These are phyloP conservation scores for Euspilapteryx auroguttella DNA, from an alignment of 2,888 invertebrate genomes.

Conservation along the genomic window DNA sequence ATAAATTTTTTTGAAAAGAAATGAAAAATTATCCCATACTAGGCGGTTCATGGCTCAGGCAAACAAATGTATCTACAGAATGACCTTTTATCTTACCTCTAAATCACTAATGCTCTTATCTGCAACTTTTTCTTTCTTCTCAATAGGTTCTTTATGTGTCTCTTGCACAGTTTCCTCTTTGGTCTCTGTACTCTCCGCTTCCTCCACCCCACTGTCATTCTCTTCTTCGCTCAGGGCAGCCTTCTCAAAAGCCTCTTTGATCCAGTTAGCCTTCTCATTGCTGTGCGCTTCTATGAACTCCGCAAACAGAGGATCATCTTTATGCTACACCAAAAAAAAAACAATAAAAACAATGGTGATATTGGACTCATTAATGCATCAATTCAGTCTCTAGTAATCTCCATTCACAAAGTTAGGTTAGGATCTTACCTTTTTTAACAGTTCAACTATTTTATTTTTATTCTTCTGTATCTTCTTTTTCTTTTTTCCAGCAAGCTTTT, in stretches of 20 bases:
- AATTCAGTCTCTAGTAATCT: too few relatives aligned
- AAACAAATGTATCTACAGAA: not conserved
- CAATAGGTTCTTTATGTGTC: constrained; percentile 11
- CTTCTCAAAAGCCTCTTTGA: constrained; percentile 33
- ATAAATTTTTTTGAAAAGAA: not conserved
- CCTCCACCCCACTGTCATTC: constrained; percentile 29
- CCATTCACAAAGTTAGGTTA: too few relatives aligned
- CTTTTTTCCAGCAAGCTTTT: constrained; percentile 26
- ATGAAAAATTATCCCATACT: not conserved
- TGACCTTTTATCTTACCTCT: constrained; percentile 49
- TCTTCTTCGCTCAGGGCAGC: constrained; percentile 27
- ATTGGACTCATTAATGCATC: too few relatives aligned
- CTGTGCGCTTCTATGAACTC: constrained; percentile 89
- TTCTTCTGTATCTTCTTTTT: constrained; percentile 31
- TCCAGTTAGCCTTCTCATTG: constrained; percentile 39
- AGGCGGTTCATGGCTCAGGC: not conserved
- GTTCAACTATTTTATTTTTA: constrained; percentile 64
- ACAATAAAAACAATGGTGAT: too few relatives aligned
- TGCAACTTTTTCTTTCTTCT: constrained; percentile 58
- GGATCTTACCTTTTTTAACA: constrained; percentile 68
- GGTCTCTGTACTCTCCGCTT: constrained; percentile 14
- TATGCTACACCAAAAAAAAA: constrained; percentile 63
- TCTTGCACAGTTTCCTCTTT: constrained; percentile 13
- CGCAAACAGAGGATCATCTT: constrained; percentile 85
- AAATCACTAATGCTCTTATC: constrained; percentile 76